Evolutionary conservation across 2,888 invertebrate species (phyloP).

Genomic region (Chirona hameri): DNA sequence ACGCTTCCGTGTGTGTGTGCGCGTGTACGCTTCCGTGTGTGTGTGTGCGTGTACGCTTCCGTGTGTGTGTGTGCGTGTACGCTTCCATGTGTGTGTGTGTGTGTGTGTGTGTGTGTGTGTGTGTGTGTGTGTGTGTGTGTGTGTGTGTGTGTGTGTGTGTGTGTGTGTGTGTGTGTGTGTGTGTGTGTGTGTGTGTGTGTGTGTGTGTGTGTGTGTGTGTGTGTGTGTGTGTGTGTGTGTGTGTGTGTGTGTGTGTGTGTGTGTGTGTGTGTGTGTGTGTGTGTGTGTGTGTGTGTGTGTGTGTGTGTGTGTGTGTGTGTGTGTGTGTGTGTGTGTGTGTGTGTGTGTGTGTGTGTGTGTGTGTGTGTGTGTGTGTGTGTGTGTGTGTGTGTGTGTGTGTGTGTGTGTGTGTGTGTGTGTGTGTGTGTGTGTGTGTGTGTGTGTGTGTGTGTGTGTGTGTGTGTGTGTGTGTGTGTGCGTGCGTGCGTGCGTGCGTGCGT

Average conservation of each 20-base stretch:
- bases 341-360: background rate
- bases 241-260: background rate
- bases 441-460: background rate
- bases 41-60: background rate
- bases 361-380: background rate
- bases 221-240: background rate
- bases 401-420: background rate
- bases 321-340: background rate
- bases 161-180: background rate
- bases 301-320: background rate
- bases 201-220: background rate
- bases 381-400: background rate
- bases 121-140: background rate
- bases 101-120: background rate
- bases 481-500: background rate
- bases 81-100: background rate
- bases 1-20: background rate
- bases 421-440: background rate
- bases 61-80: background rate
- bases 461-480: background rate
- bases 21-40: no score
- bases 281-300: background rate
- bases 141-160: background rate
- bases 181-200: background rate
- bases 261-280: background rate